Evolutionary conservation across 2,113 vertebrate species (phyloP).

Genomic region (Bucco capensis): DNA sequence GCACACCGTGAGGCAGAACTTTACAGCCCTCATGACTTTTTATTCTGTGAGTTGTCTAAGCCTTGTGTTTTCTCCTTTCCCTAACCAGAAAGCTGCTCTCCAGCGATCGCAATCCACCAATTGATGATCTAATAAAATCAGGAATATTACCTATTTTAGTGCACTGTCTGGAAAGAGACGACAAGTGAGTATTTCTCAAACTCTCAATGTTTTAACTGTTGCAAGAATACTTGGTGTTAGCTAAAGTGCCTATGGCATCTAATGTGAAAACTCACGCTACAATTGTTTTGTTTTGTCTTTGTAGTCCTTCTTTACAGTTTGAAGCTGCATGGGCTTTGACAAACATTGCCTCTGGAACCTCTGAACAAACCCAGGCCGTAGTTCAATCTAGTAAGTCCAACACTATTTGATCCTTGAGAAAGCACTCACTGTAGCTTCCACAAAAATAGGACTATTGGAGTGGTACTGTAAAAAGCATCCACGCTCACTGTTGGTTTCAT

Average conservation of each 20-base stretch:
- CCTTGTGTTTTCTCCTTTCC: neutral
- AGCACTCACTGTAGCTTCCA: neutral
- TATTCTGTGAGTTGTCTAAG: neutral
- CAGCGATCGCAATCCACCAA: constrained; percentile 98
- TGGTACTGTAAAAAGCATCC: neutral
- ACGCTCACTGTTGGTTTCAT: neutral
- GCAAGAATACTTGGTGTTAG: neutral
- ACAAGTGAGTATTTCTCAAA: constrained; percentile 85
- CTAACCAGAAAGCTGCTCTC: constrained; percentile 90
- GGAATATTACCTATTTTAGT: constrained; percentile 98
- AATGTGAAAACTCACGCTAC: neutral
- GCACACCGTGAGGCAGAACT: no score
- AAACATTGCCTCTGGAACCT: constrained; percentile 98
- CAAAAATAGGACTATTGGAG: neutral
- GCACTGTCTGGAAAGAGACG: constrained; percentile 98
- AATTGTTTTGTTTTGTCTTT: neutral
- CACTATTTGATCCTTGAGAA: neutral
- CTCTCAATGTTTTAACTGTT: neutral
- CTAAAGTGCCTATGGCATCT: neutral
- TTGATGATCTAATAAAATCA: constrained; percentile 98
- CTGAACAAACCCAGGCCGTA: constrained; percentile 98
- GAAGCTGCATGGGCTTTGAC: constrained; percentile 99
- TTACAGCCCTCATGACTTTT: neutral
- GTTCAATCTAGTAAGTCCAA: constrained; percentile 93
- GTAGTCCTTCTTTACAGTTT: constrained; percentile 96